These are phyloP conservation scores for Synodontis membranacea DNA, from an alignment of 2,113 vertebrate genomes.

Conservation along the genomic window DNA sequence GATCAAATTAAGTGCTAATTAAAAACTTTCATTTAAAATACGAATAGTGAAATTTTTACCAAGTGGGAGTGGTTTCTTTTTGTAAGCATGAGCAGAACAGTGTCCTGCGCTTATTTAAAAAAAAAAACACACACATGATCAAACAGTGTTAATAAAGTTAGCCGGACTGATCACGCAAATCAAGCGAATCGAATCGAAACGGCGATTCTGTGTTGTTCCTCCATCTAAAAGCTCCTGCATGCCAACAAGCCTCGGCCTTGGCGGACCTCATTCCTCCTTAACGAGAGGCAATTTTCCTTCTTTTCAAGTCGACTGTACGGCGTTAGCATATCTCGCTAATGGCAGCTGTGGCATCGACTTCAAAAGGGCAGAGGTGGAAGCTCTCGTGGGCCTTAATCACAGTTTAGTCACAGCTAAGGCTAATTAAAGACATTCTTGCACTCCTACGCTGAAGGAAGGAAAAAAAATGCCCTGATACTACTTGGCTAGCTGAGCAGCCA, in stretches of 20 bases:
- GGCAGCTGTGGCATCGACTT: slow-evolving; percentile 66
- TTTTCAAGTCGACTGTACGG: slow-evolving; percentile 61
- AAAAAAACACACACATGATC: not conserved
- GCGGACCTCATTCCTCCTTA: slow-evolving; percentile 46
- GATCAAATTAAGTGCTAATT: too few relatives aligned
- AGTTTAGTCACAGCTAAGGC: slow-evolving; percentile 77
- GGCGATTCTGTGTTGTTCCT: slow-evolving; percentile 36
- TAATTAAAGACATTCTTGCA: slow-evolving; percentile 74
- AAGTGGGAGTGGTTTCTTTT: not conserved
- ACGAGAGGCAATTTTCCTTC: slow-evolving; percentile 42
- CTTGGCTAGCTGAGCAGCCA: not conserved
- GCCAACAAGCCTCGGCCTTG: slow-evolving; percentile 20
- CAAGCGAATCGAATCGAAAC: slow-evolving; percentile 28
- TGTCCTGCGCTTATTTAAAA: not conserved
- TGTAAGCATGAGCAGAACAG: not conserved
- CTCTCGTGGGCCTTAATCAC: slow-evolving; percentile 74
- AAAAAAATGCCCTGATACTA: slow-evolving; percentile 13
- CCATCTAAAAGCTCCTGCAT: slow-evolving; percentile 37
- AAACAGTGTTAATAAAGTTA: not conserved
- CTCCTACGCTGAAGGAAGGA: slow-evolving; percentile 41
- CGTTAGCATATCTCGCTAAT: slow-evolving; percentile 65
- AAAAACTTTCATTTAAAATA: too few relatives aligned
- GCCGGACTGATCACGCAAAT: too few relatives aligned
- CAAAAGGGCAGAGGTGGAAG: slow-evolving; percentile 68
- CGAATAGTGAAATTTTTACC: not conserved